These are phyloP conservation scores for Fistularia tabacaria DNA, from an alignment of 2,797 vertebrate species.

Conservation along the genomic window DNA sequence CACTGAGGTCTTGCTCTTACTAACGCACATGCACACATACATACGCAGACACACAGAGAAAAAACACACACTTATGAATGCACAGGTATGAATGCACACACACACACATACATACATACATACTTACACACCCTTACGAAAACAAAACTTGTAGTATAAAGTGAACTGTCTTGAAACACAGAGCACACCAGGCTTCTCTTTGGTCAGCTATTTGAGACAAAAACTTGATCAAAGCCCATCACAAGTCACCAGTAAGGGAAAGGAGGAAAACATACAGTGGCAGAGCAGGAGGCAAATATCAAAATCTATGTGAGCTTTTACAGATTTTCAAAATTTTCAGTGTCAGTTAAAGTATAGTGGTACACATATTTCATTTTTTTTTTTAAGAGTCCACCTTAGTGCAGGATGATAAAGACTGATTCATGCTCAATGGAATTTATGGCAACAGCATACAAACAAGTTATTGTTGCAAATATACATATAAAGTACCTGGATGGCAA, in stretches of 20 bases:
- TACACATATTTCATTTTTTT: slow-evolving; percentile 12
- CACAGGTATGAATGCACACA: slow-evolving; percentile 38
- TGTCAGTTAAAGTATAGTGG: slow-evolving; percentile 37
- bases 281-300: slow-evolving; percentile 50
- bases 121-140: slow-evolving; percentile 31
- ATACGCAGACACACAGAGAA: slow-evolving; percentile 33
- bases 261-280: slow-evolving; percentile 28
- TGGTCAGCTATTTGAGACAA: slow-evolving; percentile 66
- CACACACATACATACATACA: slow-evolving; percentile 39
- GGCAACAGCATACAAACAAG: slow-evolving; percentile 41
- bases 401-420: slow-evolving; percentile 19
- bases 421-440: slow-evolving; percentile 40
- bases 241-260: slow-evolving; percentile 51
- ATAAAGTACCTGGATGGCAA: slow-evolving; percentile 40
- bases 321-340: slow-evolving; percentile 36
- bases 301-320: slow-evolving; percentile 35
- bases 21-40: slow-evolving; percentile 18
- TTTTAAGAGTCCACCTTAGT: slow-evolving; percentile 16
- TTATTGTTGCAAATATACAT: slow-evolving; percentile 28
- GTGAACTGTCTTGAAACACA: slow-evolving; percentile 54
- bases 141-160: slow-evolving; percentile 53
- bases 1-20: slow-evolving; percentile 33
- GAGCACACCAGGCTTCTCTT: slow-evolving; percentile 58
- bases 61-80: slow-evolving; percentile 21
- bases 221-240: slow-evolving; percentile 51